These are phyloP conservation scores for Procambarus clarkii DNA, from an alignment of 1,140 invertebrate genomes.

Conservation along the genomic window DNA sequence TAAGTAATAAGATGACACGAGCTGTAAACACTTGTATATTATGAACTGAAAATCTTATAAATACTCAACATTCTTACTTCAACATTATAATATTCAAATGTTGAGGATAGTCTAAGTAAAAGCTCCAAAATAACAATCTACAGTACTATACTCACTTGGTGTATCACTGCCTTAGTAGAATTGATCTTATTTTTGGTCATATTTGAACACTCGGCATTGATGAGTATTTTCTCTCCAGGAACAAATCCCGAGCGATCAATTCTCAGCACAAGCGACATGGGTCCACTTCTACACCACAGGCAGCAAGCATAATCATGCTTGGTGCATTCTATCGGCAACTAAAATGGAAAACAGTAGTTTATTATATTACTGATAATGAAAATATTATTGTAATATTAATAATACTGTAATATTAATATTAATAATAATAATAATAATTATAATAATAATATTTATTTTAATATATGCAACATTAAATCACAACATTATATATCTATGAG, in stretches of 20 bases:
- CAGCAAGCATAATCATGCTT: slow-evolving; percentile 52
- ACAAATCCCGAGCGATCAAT: slow-evolving; percentile 55
- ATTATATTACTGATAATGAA: too few species aligned
- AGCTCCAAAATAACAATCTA: background rate
- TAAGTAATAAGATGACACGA: too few species aligned
- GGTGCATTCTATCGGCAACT: slow-evolving; percentile 24
- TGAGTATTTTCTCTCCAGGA: slow-evolving; percentile 42
- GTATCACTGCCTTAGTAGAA: slow-evolving; percentile 35
- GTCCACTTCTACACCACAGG: slow-evolving; percentile 47
- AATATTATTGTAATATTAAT: too few species aligned
- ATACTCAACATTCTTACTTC: too few species aligned
- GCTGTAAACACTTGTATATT: too few species aligned
- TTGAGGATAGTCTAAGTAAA: background rate
- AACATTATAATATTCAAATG: background rate
- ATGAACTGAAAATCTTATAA: too few species aligned
- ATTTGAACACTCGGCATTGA: slow-evolving; percentile 55
- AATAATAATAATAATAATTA: too few species aligned
- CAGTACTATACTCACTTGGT: slow-evolving; percentile 27
- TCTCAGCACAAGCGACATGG: slow-evolving; percentile 43
- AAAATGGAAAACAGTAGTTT: background rate
- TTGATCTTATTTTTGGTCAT: slow-evolving; percentile 45
- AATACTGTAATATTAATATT: too few species aligned
- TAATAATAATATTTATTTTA: too few species aligned
- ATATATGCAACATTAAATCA: too few species aligned
- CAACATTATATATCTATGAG: too few species aligned